phyloP scores from a whole-genome alignment of 2,888 invertebrate species.

The Hecatera dysodea region DNA sequence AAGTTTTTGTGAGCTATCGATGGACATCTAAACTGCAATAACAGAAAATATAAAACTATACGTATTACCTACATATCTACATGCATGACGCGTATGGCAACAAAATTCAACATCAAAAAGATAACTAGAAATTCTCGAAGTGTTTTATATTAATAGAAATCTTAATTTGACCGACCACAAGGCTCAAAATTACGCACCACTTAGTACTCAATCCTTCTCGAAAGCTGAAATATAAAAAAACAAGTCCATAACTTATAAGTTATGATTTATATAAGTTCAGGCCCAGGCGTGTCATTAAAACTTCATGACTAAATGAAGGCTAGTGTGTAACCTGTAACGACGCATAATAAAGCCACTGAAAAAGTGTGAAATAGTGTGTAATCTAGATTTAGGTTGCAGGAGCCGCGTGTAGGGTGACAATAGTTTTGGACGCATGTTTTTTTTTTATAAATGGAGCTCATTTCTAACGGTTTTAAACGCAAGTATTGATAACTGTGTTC shows the following conservation, averaged over 20 bases:
- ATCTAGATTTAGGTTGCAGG: constrained; percentile 61
- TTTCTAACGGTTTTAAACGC: too few species aligned
- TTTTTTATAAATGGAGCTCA: too few species aligned
- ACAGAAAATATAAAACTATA: too few species aligned
- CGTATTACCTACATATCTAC: too few species aligned
- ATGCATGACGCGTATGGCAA: too few species aligned
- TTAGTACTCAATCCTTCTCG: neutral
- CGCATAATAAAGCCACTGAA: constrained; percentile 50
- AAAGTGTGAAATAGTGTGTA: constrained; percentile 54
- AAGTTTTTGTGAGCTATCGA: too few species aligned
- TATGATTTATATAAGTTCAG: constrained; percentile 32
- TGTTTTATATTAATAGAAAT: too few species aligned
- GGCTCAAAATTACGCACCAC: neutral
- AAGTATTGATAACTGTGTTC: too few species aligned
- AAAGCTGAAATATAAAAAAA: constrained; percentile 4
- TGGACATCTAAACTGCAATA: too few species aligned
- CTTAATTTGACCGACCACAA: neutral
- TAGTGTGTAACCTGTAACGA: constrained; percentile 46
- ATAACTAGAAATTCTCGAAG: too few species aligned
- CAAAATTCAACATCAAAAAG: too few species aligned
- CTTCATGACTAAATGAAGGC: constrained; percentile 53
- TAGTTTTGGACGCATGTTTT: too few species aligned
- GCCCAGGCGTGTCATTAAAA: constrained; percentile 50
- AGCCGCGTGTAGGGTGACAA: constrained; percentile 30
- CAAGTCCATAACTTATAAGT: neutral